These are phyloP conservation scores for Cynodonichthys magdalenae DNA, from an alignment of 2,797 vertebrate genomes.

Conservation along the genomic window DNA sequence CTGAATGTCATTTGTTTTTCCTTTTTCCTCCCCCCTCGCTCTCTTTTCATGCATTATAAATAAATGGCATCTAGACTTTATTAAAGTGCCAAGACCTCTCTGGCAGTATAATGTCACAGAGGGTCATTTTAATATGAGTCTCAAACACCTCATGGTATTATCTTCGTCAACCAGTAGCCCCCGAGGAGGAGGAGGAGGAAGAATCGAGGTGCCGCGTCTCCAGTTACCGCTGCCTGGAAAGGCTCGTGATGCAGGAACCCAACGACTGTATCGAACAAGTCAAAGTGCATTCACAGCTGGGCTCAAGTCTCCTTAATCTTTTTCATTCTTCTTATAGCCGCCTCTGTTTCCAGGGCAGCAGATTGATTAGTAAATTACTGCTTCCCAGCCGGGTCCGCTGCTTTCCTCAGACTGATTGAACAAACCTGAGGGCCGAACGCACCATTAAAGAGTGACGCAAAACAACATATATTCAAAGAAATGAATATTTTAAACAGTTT, in stretches of 20 bases:
- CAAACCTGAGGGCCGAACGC: no score
- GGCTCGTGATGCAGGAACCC: conserved; percentile 69
- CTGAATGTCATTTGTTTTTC: conserved; percentile 53
- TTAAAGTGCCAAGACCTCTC: conserved; percentile 79
- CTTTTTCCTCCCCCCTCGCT: conserved; percentile 32
- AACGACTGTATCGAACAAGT: conserved; percentile 74
- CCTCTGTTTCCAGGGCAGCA: conserved; percentile 20
- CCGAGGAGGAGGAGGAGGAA: conserved; percentile 60
- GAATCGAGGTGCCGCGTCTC: conserved; percentile 71
- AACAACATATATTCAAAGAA: no score
- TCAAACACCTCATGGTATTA: conserved; percentile 72
- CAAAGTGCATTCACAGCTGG: conserved; percentile 76
- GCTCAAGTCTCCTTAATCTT: conserved; percentile 50
- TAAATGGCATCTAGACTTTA: conserved; percentile 80
- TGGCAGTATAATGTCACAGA: conserved; percentile 72
- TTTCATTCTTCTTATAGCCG: conserved; percentile 36
- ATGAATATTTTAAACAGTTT: no score
- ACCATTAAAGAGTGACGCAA: no score
- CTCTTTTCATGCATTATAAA: conserved; percentile 77
- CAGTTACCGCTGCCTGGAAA: conserved; percentile 77
- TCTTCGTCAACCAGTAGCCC: conserved; percentile 79
- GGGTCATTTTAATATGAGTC: conserved; percentile 85
- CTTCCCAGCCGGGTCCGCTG: conserved; percentile 15
- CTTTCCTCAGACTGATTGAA: not conserved
- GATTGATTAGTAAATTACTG: conserved; percentile 44